phyloP scores from a whole-genome alignment of 37 sponge, comb jelly and placozoan species.

The Eunapius fragilis region DNA sequence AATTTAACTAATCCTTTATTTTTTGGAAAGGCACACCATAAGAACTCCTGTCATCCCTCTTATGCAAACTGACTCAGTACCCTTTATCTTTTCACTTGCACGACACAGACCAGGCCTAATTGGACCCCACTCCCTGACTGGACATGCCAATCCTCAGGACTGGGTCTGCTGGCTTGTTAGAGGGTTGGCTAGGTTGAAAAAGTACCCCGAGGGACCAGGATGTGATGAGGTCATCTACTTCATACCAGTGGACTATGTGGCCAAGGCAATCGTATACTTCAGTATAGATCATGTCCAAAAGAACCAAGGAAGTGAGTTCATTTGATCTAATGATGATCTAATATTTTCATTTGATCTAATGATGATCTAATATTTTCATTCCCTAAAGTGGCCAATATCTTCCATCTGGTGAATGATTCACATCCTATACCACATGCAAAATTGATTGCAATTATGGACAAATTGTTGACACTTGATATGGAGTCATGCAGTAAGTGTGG shows the following conservation, averaged over 20 bases:
- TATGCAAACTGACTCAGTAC: too few relatives aligned
- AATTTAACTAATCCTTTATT: too few relatives aligned
- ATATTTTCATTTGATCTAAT: too few relatives aligned
- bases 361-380: too few relatives aligned
- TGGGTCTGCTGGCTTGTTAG: conserved; percentile 49
- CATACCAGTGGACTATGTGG: conserved; percentile 58
- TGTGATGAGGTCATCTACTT: conserved; percentile 15
- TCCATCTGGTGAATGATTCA: conserved; percentile 15
- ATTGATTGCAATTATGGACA: too few relatives aligned
- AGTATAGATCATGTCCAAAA: neutral
- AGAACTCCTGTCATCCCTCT: too few relatives aligned
- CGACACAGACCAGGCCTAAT: conserved; percentile 51
- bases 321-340: neutral
- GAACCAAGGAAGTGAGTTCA: neutral
- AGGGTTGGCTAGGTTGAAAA: conserved; percentile 13
- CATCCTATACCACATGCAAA: too few relatives aligned
- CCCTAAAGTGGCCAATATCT: neutral
- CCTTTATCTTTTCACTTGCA: too few relatives aligned
- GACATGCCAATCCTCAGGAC: conserved; percentile 51
- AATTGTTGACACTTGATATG: too few relatives aligned
- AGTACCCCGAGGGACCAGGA: conserved; percentile 9
- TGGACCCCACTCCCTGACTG: conserved; percentile 48
- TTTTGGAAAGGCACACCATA: too few relatives aligned
- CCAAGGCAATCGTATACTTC: conserved; percentile 11
- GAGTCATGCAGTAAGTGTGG: too few relatives aligned